These are phyloP conservation scores for Tetranychus truncatus DNA, from an alignment of 2,888 invertebrate species.

Conservation along the genomic window DNA sequence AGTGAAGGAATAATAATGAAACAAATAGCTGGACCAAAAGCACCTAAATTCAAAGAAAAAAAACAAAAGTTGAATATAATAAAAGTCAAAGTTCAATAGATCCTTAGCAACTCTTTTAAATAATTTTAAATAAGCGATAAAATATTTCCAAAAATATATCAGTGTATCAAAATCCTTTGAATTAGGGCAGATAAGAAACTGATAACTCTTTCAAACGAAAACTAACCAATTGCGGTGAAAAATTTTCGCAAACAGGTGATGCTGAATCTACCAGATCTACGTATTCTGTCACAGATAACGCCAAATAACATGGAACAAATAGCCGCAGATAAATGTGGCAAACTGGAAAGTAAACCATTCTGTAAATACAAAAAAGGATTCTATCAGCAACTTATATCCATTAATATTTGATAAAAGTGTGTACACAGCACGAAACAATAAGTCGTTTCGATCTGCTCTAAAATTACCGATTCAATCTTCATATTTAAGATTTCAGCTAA, in stretches of 20 bases:
- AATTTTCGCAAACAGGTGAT: background rate
- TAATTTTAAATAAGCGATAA: no score
- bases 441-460: no score
- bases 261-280: background rate
- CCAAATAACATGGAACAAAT: background rate
- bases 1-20: background rate
- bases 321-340: background rate
- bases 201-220: background rate
- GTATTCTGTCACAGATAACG: background rate
- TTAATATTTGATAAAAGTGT: background rate
- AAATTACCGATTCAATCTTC: slow-evolving; percentile 4
- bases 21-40: slow-evolving; percentile 2
- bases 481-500: background rate
- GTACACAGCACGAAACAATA: no score
- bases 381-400: background rate
- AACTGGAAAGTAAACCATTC: slow-evolving; percentile 4
- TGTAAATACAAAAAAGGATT: background rate
- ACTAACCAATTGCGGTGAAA: background rate
- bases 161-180: background rate
- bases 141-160: background rate
- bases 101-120: no score
- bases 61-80: background rate
- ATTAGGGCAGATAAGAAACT: background rate
- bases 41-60: background rate
- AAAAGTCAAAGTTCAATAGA: background rate